A percentile compares a stretch with the other conserved stretches of the same genome.
Evolutionary conservation across 2,888 invertebrate genomes (phyloP).

Genomic region (Epistrophella euchroma): DNA sequence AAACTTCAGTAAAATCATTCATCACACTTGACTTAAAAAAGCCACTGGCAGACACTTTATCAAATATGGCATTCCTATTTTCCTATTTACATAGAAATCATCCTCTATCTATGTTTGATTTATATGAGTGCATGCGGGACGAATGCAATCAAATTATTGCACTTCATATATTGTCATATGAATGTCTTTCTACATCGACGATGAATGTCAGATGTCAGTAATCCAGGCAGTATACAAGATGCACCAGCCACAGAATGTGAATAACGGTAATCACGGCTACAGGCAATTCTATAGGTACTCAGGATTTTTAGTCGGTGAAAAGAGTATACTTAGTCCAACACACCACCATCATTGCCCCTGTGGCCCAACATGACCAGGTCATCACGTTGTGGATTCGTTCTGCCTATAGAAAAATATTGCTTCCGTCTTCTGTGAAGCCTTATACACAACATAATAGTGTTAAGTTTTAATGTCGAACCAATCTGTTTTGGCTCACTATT

Average conservation of each 20-base stretch:
- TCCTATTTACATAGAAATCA: constrained; percentile 62
- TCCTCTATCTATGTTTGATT: constrained; percentile 45
- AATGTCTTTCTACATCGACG: constrained; percentile 9
- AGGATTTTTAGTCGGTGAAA: constrained; percentile 20
- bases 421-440: constrained; percentile 51
- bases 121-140: constrained; percentile 3
- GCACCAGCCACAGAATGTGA: not conserved
- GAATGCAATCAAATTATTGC: constrained; percentile 51
- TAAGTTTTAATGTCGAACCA: constrained; percentile 49
- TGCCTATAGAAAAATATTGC: constrained; percentile 25
- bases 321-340: constrained; percentile 35
- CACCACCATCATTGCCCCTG: constrained; percentile 2
- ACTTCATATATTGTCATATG: constrained; percentile 9
- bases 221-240: not conserved
- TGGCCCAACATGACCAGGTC: constrained; percentile 27
- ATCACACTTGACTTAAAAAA: constrained; percentile 58
- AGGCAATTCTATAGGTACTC: constrained; percentile 44
- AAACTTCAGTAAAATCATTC: constrained; percentile 47
- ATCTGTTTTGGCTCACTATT: constrained; percentile 14
- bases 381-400: constrained; percentile 43
- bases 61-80: constrained; percentile 47
- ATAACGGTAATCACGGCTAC: constrained; percentile 30
- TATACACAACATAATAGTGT: constrained; percentile 16
- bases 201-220: constrained; percentile 27
- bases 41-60: constrained; percentile 47